A percentile compares a stretch with the other conserved stretches of the same genome.
Evolutionary conservation across 2,888 invertebrate genomes (phyloP).

Genomic region (Drosophila prostipennis): DNA sequence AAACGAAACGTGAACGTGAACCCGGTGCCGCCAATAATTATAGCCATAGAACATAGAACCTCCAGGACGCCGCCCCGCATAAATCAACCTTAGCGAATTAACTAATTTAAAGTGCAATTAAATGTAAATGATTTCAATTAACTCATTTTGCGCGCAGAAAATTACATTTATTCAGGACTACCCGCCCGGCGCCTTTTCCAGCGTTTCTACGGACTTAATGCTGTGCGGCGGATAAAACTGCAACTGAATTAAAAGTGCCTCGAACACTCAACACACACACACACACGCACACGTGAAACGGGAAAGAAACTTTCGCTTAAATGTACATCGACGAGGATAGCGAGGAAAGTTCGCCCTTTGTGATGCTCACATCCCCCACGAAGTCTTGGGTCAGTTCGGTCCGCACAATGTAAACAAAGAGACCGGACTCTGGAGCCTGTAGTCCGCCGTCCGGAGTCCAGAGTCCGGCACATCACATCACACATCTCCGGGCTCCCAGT

Average conservation of each 20-base stretch:
- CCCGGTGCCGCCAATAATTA: slow-evolving; percentile 22
- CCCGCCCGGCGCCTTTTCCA: slow-evolving; percentile 1
- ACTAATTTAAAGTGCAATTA: slow-evolving; percentile 79
- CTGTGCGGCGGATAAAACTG: slow-evolving; percentile 56
- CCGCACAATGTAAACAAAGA: slow-evolving; percentile 81
- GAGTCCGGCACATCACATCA: slow-evolving; percentile 32
- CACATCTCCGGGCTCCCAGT: slow-evolving; percentile 8
- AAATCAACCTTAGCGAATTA: slow-evolving; percentile 56
- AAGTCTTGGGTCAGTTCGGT: slow-evolving; percentile 86
- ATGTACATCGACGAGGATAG: slow-evolving; percentile 86
- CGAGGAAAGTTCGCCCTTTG: slow-evolving; percentile 88
- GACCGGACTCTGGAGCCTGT: slow-evolving; percentile 36
- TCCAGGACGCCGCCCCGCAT: slow-evolving; percentile 3
- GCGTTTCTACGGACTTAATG: slow-evolving; percentile 64
- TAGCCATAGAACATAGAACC: background rate
- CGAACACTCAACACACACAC: slow-evolving; percentile 31
- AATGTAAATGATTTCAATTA: slow-evolving; percentile 76
- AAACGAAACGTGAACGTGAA: slow-evolving; percentile 42
- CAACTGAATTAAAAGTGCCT: slow-evolving; percentile 74
- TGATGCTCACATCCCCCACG: slow-evolving; percentile 88
- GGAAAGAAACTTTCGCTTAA: slow-evolving; percentile 71
- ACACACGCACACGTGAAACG: slow-evolving; percentile 22
- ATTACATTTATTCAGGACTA: slow-evolving; percentile 68
- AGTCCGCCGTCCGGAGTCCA: slow-evolving; percentile 32
- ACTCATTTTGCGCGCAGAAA: slow-evolving; percentile 72